phyloP scores from a whole-genome alignment of 2,888 invertebrate species.

The Monochamus alternatus region DNA sequence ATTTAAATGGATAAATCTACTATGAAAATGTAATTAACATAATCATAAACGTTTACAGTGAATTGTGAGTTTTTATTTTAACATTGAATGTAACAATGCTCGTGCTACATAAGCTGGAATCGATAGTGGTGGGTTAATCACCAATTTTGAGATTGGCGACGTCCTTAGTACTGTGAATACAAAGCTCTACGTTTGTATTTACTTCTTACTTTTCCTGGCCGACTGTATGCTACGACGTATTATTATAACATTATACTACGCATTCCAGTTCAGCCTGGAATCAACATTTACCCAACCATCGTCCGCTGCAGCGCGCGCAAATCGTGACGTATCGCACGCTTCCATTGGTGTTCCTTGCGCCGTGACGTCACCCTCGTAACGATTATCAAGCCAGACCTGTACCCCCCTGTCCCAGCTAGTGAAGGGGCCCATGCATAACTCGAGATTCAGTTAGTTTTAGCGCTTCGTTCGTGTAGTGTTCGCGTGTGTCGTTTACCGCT shows the following conservation, averaged over 20 bases:
- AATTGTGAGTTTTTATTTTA: too few species aligned
- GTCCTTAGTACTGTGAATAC: not conserved
- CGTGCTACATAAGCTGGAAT: not conserved
- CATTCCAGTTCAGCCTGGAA: constrained; percentile 37
- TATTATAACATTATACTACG: constrained; percentile 35
- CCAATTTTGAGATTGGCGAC: not conserved
- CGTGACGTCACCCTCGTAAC: constrained; percentile 70
- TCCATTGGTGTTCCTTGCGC: constrained; percentile 66
- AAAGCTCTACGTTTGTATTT: constrained; percentile 23
- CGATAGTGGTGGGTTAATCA: not conserved
- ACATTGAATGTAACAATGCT: too few species aligned
- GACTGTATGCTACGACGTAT: not conserved
- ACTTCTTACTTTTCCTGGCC: constrained; percentile 11
- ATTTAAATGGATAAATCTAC: too few species aligned
- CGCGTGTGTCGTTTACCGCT: constrained; percentile 41
- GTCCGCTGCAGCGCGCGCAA: constrained; percentile 65
- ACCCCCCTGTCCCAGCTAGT: constrained; percentile 66
- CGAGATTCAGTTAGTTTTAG: constrained; percentile 59
- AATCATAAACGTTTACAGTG: too few species aligned
- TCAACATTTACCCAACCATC: constrained; percentile 26
- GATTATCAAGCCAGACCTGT: constrained; percentile 66
- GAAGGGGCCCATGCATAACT: constrained; percentile 48
- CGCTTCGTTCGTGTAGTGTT: constrained; percentile 42
- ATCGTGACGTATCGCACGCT: constrained; percentile 68
- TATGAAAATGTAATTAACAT: too few species aligned